phyloP scores from a whole-genome alignment of 2,888 invertebrate species.

The Polydesmus complanatus region DNA sequence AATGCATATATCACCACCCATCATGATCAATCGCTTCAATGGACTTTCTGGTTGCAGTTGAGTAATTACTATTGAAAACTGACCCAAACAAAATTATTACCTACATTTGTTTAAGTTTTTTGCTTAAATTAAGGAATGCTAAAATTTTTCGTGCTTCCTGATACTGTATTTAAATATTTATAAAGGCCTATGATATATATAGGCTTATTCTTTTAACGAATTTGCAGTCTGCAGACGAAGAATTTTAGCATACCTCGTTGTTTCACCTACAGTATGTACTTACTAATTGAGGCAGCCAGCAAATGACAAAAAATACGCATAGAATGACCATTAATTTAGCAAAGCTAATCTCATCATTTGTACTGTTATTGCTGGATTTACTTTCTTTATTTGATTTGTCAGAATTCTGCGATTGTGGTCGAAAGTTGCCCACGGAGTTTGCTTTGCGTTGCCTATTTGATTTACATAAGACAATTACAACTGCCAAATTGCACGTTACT shows the following conservation, averaged over 20 bases:
- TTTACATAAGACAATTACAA: constrained; percentile 56
- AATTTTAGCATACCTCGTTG: too few relatives aligned
- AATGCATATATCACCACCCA: constrained; percentile 63
- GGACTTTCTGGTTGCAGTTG: constrained; percentile 32
- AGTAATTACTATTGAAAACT: constrained; percentile 52
- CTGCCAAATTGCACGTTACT: constrained; percentile 68
- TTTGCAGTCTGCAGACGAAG: too few relatives aligned
- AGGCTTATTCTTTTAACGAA: too few relatives aligned
- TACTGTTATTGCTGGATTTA: constrained; percentile 33
- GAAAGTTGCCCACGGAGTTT: constrained; percentile 12
- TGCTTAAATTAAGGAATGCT: too few relatives aligned
- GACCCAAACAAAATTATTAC: background rate
- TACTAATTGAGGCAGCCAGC: constrained; percentile 83
- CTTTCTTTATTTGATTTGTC: constrained; percentile 10
- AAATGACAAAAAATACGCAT: constrained; percentile 64
- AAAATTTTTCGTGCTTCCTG: too few relatives aligned
- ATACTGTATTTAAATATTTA: too few relatives aligned
- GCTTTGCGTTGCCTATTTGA: constrained; percentile 29
- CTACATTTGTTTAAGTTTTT: too few relatives aligned
- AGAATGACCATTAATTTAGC: constrained; percentile 70
- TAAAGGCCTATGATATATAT: too few relatives aligned
- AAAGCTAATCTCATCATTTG: constrained; percentile 70
- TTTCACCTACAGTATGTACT: constrained; percentile 26
- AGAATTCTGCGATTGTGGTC: constrained; percentile 1
- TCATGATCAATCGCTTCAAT: constrained; percentile 37